Evolutionary conservation across 2,888 invertebrate species (phyloP).

Genomic region (Melieria omissa): DNA sequence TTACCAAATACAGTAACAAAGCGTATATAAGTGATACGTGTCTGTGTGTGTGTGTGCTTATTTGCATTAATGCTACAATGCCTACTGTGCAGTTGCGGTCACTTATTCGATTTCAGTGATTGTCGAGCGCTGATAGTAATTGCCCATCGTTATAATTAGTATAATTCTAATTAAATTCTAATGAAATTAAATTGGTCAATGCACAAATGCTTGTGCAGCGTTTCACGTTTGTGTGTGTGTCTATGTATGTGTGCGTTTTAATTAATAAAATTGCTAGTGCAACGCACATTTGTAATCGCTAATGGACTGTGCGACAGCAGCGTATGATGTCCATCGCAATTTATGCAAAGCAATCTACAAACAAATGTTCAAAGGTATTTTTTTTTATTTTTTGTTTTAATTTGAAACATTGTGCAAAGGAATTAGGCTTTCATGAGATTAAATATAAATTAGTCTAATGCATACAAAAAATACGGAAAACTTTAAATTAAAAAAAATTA

Average conservation of each 20-base stretch:
- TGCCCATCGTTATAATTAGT: conserved; percentile 61
- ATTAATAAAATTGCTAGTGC: no score
- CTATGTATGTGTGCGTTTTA: neutral
- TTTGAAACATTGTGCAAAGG: no score
- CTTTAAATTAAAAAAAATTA: no score
- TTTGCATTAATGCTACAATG: conserved; percentile 16
- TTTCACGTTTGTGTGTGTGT: neutral
- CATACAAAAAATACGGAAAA: no score
- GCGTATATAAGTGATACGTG: neutral
- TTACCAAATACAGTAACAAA: conserved; percentile 5
- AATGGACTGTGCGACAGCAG: no score
- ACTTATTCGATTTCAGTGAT: conserved; percentile 44
- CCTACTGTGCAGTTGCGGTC: conserved; percentile 3
- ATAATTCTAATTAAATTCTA: conserved; percentile 54
- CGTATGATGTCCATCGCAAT: no score
- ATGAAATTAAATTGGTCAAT: conserved; percentile 58
- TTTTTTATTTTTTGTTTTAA: no score
- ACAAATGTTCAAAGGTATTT: no score
- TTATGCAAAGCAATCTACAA: no score
- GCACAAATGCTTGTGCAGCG: conserved; percentile 38
- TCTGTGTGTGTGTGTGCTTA: conserved; percentile 10
- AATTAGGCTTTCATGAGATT: no score
- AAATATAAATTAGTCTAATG: no score
- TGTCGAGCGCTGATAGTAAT: conserved; percentile 52
- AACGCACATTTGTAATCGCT: no score